These are phyloP conservation scores for Python bivittatus DNA, from an alignment of 2,113 vertebrate genomes.

Conservation along the genomic window DNA sequence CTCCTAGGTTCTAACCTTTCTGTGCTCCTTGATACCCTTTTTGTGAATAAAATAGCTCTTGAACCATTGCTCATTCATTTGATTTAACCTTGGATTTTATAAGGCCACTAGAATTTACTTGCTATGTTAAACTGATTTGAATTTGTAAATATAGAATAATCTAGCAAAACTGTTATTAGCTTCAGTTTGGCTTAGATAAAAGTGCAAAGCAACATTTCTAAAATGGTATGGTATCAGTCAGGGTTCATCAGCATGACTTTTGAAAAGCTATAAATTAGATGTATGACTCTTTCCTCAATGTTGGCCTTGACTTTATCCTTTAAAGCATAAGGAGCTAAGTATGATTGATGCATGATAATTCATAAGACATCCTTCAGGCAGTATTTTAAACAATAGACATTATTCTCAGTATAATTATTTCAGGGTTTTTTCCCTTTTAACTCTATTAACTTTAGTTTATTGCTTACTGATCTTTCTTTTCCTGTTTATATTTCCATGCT, in stretches of 20 bases:
- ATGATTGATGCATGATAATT: neutral
- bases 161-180: neutral
- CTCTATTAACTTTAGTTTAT: neutral
- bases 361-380: neutral
- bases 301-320: neutral
- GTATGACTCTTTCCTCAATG: neutral
- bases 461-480: neutral
- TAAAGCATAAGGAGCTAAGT: neutral
- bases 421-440: neutral
- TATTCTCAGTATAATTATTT: neutral
- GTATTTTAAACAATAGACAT: neutral
- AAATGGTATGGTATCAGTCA: neutral
- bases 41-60: neutral
- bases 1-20: neutral
- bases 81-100: neutral
- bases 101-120: neutral
- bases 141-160: neutral
- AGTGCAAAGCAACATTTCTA: neutral
- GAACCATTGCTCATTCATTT: neutral
- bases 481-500: neutral
- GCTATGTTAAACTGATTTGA: neutral
- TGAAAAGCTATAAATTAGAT: neutral
- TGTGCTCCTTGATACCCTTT: neutral
- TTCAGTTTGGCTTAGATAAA: neutral
- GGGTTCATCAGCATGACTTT: neutral